phyloP scores from a whole-genome alignment of 2,797 vertebrate genomes.

The Enteromius viviparus region DNA sequence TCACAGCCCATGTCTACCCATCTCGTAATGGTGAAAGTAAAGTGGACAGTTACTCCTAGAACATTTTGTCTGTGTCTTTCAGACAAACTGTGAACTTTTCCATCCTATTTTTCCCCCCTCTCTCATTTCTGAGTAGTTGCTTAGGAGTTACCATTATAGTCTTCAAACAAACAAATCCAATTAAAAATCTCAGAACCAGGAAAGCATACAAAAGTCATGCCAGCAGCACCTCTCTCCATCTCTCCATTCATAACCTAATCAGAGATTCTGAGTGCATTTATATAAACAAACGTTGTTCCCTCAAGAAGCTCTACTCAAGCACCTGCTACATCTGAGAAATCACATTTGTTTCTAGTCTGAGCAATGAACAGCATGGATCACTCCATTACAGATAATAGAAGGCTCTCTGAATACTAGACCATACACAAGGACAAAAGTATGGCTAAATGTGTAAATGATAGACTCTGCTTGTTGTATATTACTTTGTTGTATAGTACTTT shows the following conservation, averaged over 20 bases:
- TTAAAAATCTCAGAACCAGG: conserved; percentile 8
- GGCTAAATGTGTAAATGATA: not conserved
- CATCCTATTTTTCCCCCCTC: not conserved
- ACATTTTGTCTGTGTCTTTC: conserved; percentile 27
- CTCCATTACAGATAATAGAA: conserved; percentile 62
- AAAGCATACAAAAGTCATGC: not conserved
- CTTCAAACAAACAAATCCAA: not conserved
- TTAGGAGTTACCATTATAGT: not conserved
- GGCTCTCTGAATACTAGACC: not conserved
- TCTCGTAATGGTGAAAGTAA: conserved; percentile 19
- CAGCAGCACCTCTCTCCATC: not conserved
- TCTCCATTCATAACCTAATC: conserved; percentile 35
- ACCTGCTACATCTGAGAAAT: conserved; percentile 34
- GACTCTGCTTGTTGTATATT: conserved; percentile 6
- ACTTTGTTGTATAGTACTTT: not conserved
- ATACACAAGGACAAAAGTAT: conserved; percentile 5
- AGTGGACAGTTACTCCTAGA: conserved; percentile 8
- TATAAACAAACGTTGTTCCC: conserved; percentile 3
- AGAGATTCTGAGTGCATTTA: conserved; percentile 6
- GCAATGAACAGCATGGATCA: conserved; percentile 59
- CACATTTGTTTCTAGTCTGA: conserved; percentile 60
- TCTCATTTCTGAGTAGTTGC: not conserved
- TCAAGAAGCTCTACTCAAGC: not conserved
- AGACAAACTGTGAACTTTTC: not conserved
- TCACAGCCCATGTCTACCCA: conserved; percentile 4